These are phyloP conservation scores for Clitarchus hookeri DNA, from an alignment of 2,888 invertebrate species.

Conservation along the genomic window DNA sequence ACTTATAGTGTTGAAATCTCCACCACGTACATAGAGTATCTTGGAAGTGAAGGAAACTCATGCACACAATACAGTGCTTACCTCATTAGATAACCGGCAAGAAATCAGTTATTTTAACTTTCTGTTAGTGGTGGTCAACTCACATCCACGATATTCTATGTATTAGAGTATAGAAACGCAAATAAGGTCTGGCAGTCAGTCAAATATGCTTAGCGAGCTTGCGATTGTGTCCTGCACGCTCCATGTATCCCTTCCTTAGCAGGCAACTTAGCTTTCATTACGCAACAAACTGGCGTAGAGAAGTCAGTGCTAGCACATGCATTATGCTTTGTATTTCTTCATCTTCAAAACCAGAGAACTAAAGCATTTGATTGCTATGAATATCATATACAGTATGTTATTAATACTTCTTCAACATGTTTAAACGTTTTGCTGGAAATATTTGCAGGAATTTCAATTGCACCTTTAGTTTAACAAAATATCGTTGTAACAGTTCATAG, in stretches of 20 bases:
- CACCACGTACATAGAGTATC: not conserved
- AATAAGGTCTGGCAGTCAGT: not conserved
- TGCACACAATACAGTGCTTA: too few relatives aligned
- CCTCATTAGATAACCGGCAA: too few relatives aligned
- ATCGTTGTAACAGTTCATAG: not conserved
- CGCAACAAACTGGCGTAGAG: not conserved
- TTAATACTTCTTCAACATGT: not conserved
- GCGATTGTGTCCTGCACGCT: not conserved
- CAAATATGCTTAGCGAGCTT: not conserved
- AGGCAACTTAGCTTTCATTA: not conserved
- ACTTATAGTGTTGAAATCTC: not conserved
- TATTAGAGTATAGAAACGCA: not conserved
- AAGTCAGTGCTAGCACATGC: not conserved
- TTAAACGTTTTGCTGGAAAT: not conserved
- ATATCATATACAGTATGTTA: not conserved
- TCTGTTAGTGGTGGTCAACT: not conserved
- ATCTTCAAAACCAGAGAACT: not conserved
- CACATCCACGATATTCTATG: not conserved
- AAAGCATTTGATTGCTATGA: not conserved
- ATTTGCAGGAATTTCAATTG: not conserved
- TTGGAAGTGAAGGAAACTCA: not conserved
- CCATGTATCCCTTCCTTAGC: not conserved
- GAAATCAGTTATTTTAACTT: too few relatives aligned
- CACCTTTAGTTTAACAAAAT: too few relatives aligned
- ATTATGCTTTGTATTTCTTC: not conserved